A percentile compares a stretch with the other conserved stretches of the same genome.
phyloP scores from a whole-genome alignment of 2,888 invertebrate species.

The Drosophila ustulata region DNA sequence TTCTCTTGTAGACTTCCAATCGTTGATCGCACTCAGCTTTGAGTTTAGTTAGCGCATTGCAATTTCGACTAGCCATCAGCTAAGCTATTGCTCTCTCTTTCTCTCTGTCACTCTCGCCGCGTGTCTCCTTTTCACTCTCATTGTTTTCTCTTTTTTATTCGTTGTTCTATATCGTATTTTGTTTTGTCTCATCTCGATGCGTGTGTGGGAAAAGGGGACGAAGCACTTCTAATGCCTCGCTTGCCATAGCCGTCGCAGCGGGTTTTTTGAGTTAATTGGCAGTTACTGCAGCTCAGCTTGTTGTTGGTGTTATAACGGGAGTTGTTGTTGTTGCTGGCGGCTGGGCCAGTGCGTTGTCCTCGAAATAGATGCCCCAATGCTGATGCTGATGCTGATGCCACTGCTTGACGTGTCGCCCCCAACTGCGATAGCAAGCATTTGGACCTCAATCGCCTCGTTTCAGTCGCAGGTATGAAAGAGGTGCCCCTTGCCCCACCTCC shows the following conservation, averaged over 20 bases:
- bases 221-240: slow-evolving; percentile 46
- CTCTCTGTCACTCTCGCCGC: neutral
- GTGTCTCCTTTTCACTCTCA: neutral
- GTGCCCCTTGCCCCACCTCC: neutral
- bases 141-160: slow-evolving; percentile 1
- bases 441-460: neutral
- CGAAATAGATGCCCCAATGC: slow-evolving; percentile 28
- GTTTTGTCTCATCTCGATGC: neutral
- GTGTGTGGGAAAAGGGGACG: neutral
- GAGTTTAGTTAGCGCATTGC: slow-evolving; percentile 8
- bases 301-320: slow-evolving; percentile 20
- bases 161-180: slow-evolving; percentile 12
- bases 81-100: neutral
- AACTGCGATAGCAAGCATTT: slow-evolving; percentile 7
- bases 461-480: slow-evolving; percentile 12
- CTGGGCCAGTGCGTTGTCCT: slow-evolving; percentile 17
- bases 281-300: slow-evolving; percentile 32
- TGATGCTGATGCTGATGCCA: neutral
- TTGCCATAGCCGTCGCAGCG: slow-evolving; percentile 50
- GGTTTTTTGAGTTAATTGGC: slow-evolving; percentile 73
- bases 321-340: slow-evolving; percentile 15
- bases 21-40: neutral
- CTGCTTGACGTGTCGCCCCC: slow-evolving; percentile 43
- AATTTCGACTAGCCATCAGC: neutral
- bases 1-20: too few species aligned